phyloP scores from a whole-genome alignment of 1,140 invertebrate genomes.

The Maniola jurtina region DNA sequence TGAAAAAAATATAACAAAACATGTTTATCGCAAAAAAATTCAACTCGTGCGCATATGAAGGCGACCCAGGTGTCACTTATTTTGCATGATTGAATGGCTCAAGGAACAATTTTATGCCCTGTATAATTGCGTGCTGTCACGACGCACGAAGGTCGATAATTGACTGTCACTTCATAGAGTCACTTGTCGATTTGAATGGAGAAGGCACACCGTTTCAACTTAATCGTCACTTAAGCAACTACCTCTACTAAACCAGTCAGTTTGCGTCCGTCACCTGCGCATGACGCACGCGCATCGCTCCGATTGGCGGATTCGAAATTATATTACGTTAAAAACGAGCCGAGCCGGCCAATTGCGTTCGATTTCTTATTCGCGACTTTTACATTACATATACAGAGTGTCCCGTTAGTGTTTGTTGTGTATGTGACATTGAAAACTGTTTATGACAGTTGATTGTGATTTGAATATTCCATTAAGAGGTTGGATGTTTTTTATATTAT shows the following conservation, averaged over 20 bases:
- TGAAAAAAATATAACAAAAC: constrained; percentile 49
- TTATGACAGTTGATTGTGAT: constrained; percentile 46
- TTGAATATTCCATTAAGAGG: constrained; percentile 40
- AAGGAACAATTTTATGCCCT: constrained; percentile 30
- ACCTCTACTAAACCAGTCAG: constrained; percentile 52
- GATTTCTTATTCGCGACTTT: constrained; percentile 61
- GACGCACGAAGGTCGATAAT: constrained; percentile 31
- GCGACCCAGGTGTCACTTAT: constrained; percentile 64
- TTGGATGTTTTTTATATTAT: constrained; percentile 54
- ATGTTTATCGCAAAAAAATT: constrained; percentile 63
- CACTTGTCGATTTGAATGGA: constrained; percentile 61
- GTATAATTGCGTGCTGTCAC: constrained; percentile 22
- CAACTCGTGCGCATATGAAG: constrained; percentile 71
- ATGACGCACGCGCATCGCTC: constrained; percentile 45
- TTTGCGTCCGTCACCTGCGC: constrained; percentile 55
- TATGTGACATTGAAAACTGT: constrained; percentile 62
- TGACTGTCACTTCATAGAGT: constrained; percentile 24
- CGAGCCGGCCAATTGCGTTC: constrained; percentile 54
- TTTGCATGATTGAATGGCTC: constrained; percentile 33
- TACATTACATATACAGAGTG: constrained; percentile 47
- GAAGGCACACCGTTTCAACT: constrained; percentile 54
- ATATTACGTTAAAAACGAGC: constrained; percentile 54
- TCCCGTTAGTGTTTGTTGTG: constrained; percentile 67
- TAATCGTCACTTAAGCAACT: constrained; percentile 60
- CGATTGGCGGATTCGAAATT: constrained; percentile 61